Base-by-base conservation (phyloP, 2,888 invertebrate genomes). In the Myopa testacea region DNA sequence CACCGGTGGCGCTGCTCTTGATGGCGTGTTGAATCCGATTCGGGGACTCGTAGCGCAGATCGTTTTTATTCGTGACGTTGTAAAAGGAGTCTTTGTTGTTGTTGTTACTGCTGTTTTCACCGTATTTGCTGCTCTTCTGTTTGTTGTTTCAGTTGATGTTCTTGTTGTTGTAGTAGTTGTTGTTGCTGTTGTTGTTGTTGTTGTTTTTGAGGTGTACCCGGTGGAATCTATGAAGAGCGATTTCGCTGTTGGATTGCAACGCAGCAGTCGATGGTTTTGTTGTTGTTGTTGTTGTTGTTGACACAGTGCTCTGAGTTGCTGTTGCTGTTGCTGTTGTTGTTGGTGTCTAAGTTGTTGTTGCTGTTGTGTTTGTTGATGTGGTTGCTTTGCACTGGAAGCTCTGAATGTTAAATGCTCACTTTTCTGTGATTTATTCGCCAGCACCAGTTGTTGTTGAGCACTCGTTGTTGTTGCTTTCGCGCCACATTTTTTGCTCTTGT, bases 121-220 rank as follows among this genome's bases (percentile, higher is more conserved):
- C 71, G 79, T 63, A 72, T 68, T 58, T 81, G 79, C 80, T 79
- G 79, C 71, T 70, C 76, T 55, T 60, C n/a, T 68, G 65, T 38
- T 79, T 34, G 76, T 79, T 77, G 63, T 75, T 77, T 69, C 78
- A 78, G 80, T 71, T 73, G 71, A 75, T 78, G 67, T 73, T 80
- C 65, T 34, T 65, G 37, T 14, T 65, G 10, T 38, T 38, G 37
- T 38, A 5, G 65, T 69, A 52, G n/a, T 50, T 75, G 67, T 40
- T 80, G 80, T 60, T 81, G 79, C 55, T 79, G 65, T 70, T 80
- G 78, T 58, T 80, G 79, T 79, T 80, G 79, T 63, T 60, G 77
- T 58, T 74, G 19, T 55, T 72, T 78, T 78, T 76, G 77, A 80
- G 79, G 81, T 77, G 77, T 75, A 78, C 67, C 78, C 77, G 79